phyloP scores from a whole-genome alignment of 2,113 vertebrate genomes.

The Hiodon alosoides region DNA sequence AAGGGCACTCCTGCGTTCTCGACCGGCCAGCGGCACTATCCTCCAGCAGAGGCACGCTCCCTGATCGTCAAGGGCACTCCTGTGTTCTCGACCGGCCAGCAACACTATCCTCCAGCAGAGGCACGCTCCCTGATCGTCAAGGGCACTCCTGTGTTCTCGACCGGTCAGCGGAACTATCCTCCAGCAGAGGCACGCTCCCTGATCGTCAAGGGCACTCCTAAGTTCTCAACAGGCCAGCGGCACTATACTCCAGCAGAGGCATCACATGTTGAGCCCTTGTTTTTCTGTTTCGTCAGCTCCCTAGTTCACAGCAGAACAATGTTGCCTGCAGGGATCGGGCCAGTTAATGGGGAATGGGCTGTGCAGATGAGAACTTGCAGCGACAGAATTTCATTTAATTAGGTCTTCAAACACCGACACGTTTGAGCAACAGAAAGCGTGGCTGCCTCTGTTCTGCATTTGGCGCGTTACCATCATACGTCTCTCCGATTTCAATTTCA shows the following conservation, averaged over 20 bases:
- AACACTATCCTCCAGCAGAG: not conserved
- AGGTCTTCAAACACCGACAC: not conserved
- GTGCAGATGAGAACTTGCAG: not conserved
- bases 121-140: slow-evolving; percentile 5
- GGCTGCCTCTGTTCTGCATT: not conserved
- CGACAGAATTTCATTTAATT: slow-evolving; percentile 7
- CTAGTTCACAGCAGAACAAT: not conserved
- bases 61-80: slow-evolving; percentile 9
- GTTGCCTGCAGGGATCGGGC: not conserved
- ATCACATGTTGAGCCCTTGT: not conserved
- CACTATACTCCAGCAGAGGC: not conserved
- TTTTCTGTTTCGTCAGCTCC: slow-evolving; percentile 2
- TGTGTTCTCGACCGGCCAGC: not conserved
- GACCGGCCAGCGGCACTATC: not conserved
- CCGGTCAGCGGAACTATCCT: not conserved
- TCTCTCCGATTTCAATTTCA: too few relatives aligned
- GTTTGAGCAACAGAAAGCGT: slow-evolving; percentile 1
- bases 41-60: not conserved
- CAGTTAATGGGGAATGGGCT: not conserved
- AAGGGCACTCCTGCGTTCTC: not conserved
- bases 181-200: not conserved
- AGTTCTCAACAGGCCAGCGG: too few relatives aligned
- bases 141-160: not conserved
- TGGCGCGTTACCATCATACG: too few relatives aligned
- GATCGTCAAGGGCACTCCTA: slow-evolving; percentile 8